phyloP scores from a whole-genome alignment of 1,140 invertebrate species.

The Vanessa tameamea region DNA sequence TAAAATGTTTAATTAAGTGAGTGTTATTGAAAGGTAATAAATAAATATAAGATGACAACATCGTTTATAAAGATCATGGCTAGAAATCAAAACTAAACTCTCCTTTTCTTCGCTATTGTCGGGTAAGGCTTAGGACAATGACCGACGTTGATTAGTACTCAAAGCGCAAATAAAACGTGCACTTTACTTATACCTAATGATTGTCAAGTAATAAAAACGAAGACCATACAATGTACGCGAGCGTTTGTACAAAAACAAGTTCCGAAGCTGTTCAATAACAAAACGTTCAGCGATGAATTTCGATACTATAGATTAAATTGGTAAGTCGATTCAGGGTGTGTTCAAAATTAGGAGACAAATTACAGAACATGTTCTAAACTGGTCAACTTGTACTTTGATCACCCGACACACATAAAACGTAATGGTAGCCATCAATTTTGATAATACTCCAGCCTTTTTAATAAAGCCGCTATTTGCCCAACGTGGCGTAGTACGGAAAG shows the following conservation, averaged over 20 bases:
- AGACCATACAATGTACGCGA: background rate
- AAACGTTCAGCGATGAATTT: slow-evolving; percentile 3
- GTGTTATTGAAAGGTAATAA: too few species aligned
- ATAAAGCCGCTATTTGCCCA: slow-evolving; percentile 42
- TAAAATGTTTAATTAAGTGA: too few species aligned
- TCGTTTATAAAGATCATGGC: too few species aligned
- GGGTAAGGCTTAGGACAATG: slow-evolving; percentile 6
- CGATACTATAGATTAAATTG: slow-evolving; percentile 11
- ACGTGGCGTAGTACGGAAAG: slow-evolving; percentile 39
- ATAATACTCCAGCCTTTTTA: slow-evolving; percentile 44
- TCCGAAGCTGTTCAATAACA: background rate
- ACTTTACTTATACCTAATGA: slow-evolving; percentile 1
- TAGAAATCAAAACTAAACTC: background rate
- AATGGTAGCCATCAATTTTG: slow-evolving; percentile 42
- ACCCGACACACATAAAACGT: slow-evolving; percentile 41
- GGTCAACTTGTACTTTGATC: slow-evolving; percentile 38
- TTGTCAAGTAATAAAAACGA: slow-evolving; percentile 5
- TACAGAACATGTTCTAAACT: slow-evolving; percentile 37
- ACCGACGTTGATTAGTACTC: slow-evolving; percentile 12
- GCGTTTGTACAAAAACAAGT: background rate
- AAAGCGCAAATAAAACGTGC: slow-evolving; percentile 13
- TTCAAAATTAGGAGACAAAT: slow-evolving; percentile 37
- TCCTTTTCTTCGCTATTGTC: background rate
- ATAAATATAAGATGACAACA: too few species aligned
- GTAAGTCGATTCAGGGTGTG: slow-evolving; percentile 11